Conservation (phyloP, 2,113 vertebrate species). For the Petroica traversi region DNA sequence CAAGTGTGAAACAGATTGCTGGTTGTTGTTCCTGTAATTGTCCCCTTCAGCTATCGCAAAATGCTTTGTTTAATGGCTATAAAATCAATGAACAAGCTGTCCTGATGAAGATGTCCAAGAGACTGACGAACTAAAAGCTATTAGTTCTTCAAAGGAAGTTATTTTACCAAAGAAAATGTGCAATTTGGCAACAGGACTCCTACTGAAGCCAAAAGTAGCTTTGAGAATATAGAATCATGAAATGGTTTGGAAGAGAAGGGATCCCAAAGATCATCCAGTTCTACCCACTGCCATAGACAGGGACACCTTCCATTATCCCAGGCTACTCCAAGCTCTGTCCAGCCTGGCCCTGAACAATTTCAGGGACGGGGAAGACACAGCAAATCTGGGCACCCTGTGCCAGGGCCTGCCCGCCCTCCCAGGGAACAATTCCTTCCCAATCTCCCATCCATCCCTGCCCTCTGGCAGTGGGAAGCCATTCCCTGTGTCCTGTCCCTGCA, state of each 20-base stretch:
- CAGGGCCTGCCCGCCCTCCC: not conserved
- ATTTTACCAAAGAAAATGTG: not conserved
- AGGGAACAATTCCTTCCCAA: not conserved
- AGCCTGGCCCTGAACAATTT: not conserved
- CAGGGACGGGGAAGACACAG: not conserved
- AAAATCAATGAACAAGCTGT: constrained; percentile 62
- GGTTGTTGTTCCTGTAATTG: constrained; percentile 56
- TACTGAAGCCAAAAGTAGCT: not conserved
- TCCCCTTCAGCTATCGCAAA: constrained; percentile 64
- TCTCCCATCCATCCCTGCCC: not conserved
- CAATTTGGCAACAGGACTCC: not conserved
- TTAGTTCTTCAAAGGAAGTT: not conserved
- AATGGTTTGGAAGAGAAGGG: not conserved
- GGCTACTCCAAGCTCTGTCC: not conserved
- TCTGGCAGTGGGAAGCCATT: not conserved
- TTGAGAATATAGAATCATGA: not conserved
- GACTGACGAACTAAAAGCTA: constrained; percentile 5
- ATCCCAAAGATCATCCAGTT: not conserved
- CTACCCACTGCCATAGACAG: not conserved
- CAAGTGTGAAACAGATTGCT: constrained; percentile 64
- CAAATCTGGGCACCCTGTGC: accelerated
- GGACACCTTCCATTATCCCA: accelerated
- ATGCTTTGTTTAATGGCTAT: constrained; percentile 55
- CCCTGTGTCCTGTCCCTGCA: too few relatives aligned
- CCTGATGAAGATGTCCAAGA: constrained; percentile 51